Conservation (phyloP, 2,888 invertebrate genomes). For the Hedya salicella region DNA sequence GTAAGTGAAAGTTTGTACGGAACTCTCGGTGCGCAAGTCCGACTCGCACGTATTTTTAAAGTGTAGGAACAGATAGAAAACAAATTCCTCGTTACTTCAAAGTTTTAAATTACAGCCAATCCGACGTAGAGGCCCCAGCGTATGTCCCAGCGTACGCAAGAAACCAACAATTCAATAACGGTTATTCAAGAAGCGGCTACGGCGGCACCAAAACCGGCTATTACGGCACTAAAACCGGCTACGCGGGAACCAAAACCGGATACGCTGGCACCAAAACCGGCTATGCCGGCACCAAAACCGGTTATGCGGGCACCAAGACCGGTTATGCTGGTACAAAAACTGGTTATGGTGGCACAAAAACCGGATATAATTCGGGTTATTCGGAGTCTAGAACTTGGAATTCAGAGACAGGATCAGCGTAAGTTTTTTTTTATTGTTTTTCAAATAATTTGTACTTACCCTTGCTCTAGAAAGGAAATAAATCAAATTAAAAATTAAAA, state of each 20-base stretch:
- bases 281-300: constrained; percentile 49
- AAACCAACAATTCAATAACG: constrained; percentile 46
- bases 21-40: too few relatives aligned
- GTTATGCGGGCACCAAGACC: constrained; percentile 44
- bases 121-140: constrained; percentile 72
- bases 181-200: constrained; percentile 18
- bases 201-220: constrained; percentile 26
- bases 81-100: background rate
- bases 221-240: constrained; percentile 49
- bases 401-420: constrained; percentile 61
- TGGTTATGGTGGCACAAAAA: constrained; percentile 51
- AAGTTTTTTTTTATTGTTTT: constrained; percentile 52
- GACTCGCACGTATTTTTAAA: too few relatives aligned
- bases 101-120: constrained; percentile 63
- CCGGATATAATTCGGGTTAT: constrained; percentile 51
- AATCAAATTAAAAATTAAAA: too few relatives aligned
- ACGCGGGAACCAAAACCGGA: constrained; percentile 46
- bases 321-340: constrained; percentile 51
- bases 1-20: too few relatives aligned
- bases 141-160: constrained; percentile 68
- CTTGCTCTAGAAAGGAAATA: too few relatives aligned
- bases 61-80: too few relatives aligned
- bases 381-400: constrained; percentile 65
- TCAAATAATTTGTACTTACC: too few relatives aligned
- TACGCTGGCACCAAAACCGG: constrained; percentile 47